Evolutionary conservation across 2,888 invertebrate species (phyloP).

Genomic region (Halictus ligatus): DNA sequence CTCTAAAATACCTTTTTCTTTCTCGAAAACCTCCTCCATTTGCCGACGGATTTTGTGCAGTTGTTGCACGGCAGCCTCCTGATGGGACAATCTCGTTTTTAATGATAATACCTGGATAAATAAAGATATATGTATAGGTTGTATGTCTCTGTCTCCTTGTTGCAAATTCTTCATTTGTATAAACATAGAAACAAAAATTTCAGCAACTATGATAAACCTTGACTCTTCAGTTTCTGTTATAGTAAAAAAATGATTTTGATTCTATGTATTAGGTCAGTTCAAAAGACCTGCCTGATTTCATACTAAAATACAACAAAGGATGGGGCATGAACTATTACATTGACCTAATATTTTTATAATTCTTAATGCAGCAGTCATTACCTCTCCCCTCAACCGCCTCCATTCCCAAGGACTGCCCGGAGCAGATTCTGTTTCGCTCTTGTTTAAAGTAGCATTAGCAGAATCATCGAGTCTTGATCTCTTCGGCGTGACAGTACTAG

Average conservation of each 20-base stretch:
- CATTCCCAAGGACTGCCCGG: slow-evolving; percentile 82
- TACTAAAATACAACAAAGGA: neutral
- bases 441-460: slow-evolving; percentile 53
- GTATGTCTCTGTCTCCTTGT: neutral
- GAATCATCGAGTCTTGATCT: slow-evolving; percentile 75
- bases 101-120: slow-evolving; percentile 76
- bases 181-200: neutral
- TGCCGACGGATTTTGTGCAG: slow-evolving; percentile 89
- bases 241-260: neutral
- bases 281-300: neutral
- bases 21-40: slow-evolving; percentile 90
- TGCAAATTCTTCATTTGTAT: neutral
- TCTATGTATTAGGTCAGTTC: neutral
- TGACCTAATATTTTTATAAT: neutral
- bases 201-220: neutral
- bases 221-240: neutral
- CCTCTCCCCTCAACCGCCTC: slow-evolving; percentile 79
- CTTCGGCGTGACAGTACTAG: slow-evolving; percentile 71
- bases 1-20: slow-evolving; percentile 86
- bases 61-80: slow-evolving; percentile 86
- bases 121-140: neutral
- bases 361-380: slow-evolving; percentile 54
- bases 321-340: neutral
- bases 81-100: slow-evolving; percentile 78
- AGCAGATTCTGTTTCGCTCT: slow-evolving; percentile 47